Evolutionary conservation across 1,140 invertebrate species (phyloP).

Genomic region (Pogonognathellus flavescens): DNA sequence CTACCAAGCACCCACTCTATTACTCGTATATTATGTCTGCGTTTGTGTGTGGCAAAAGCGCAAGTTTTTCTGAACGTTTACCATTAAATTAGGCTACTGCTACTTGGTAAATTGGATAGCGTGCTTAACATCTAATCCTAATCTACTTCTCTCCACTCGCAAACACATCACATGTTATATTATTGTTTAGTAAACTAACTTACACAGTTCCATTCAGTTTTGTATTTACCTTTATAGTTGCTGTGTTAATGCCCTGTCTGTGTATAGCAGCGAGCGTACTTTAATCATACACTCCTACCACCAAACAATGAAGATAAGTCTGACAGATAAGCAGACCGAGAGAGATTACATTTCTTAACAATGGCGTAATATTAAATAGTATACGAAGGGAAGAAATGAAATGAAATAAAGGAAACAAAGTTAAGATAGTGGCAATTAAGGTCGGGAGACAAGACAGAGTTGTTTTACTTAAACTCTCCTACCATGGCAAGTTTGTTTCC

Average conservation of each 20-base stretch:
- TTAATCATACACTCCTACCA: no score
- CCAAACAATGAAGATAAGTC: neutral
- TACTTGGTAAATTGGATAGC: neutral
- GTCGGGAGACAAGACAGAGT: neutral
- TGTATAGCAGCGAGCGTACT: neutral
- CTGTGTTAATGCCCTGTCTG: neutral
- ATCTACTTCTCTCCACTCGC: neutral
- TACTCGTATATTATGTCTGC: neutral
- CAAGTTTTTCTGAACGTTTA: neutral
- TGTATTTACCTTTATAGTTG: neutral
- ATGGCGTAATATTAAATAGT: neutral
- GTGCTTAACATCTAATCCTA: neutral
- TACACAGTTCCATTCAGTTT: neutral
- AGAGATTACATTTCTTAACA: constrained; percentile 1
- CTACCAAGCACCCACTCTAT: neutral
- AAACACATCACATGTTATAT: neutral
- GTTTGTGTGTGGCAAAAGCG: neutral
- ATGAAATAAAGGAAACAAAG: neutral
- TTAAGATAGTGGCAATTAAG: neutral
- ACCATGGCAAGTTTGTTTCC: no score
- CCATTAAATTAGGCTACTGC: neutral
- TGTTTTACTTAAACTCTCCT: no score
- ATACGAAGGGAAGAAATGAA: neutral
- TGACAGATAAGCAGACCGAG: neutral
- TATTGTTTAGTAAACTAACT: neutral